phyloP scores from a whole-genome alignment of 2,888 invertebrate genomes.

The Pristionchus fissidentatus region DNA sequence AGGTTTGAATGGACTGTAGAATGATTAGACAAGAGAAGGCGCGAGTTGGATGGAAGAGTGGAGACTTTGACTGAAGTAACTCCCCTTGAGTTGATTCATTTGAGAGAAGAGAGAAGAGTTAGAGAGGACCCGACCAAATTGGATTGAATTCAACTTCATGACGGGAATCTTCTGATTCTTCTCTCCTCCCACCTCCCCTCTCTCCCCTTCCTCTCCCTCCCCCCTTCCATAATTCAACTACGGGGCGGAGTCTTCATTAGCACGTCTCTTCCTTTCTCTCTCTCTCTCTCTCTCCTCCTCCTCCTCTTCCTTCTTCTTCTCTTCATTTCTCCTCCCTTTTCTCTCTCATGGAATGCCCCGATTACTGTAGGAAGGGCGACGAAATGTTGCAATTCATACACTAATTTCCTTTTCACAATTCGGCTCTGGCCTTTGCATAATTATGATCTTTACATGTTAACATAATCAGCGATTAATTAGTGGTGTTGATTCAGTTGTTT shows the following conservation, averaged over 20 bases:
- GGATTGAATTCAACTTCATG: conserved; percentile 31
- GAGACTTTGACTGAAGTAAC: too few species aligned
- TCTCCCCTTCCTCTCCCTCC: background rate
- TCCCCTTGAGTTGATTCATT: conserved; percentile 17
- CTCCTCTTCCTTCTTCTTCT: background rate
- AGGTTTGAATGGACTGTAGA: too few species aligned
- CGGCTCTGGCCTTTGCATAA: background rate
- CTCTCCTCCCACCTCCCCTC: conserved; percentile 25
- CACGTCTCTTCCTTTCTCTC: conserved; percentile 24
- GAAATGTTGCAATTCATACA: conserved; percentile 1
- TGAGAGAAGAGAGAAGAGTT: background rate
- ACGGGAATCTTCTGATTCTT: conserved; percentile 16
- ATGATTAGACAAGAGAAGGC: too few species aligned
- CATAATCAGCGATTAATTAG: too few species aligned
- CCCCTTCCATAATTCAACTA: conserved; percentile 27
- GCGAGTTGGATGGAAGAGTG: too few species aligned
- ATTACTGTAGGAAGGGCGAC: background rate
- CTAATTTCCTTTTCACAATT: background rate
- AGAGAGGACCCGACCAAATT: background rate
- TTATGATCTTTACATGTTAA: background rate
- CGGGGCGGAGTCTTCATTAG: conserved; percentile 31
- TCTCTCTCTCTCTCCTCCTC: background rate
- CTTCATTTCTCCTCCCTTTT: background rate
- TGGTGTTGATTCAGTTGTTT: too few species aligned
- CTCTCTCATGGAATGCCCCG: background rate